Percentiles rank a stretch among this genome's conserved stretches.
phyloP scores from a whole-genome alignment of 2,113 vertebrate species.

The Anguilla rostrata region DNA sequence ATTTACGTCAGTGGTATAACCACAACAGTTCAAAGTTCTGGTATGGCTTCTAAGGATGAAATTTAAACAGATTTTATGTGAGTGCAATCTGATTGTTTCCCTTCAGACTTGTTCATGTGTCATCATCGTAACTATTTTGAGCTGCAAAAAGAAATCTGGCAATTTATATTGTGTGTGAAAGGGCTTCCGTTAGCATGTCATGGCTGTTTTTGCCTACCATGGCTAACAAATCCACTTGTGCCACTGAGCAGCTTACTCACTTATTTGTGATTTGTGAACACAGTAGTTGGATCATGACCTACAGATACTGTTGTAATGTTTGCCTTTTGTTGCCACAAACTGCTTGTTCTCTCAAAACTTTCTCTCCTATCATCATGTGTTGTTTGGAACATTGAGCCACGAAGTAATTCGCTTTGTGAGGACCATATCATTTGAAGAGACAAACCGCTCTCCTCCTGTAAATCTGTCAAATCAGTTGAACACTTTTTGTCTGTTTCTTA shows the following conservation, averaged over 20 bases:
- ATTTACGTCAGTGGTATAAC: background rate
- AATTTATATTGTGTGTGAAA: background rate
- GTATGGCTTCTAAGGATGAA: background rate
- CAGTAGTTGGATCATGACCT: constrained; percentile 9
- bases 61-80: background rate
- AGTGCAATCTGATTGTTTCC: background rate
- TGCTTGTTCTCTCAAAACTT: constrained; percentile 16
- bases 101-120: background rate
- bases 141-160: background rate
- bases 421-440: background rate
- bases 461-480: constrained; percentile 4
- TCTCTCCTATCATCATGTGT: background rate
- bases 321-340: constrained; percentile 13
- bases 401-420: constrained; percentile 20
- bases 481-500: constrained; percentile 1
- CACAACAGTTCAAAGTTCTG: background rate
- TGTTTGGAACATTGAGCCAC: constrained; percentile 14
- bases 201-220: background rate
- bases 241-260: background rate
- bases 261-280: background rate
- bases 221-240: background rate
- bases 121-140: background rate
- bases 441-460: background rate
- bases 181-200: background rate
- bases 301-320: background rate